Evolutionary conservation across 2,888 invertebrate genomes (phyloP).

Genomic region (Orthosia incerta): DNA sequence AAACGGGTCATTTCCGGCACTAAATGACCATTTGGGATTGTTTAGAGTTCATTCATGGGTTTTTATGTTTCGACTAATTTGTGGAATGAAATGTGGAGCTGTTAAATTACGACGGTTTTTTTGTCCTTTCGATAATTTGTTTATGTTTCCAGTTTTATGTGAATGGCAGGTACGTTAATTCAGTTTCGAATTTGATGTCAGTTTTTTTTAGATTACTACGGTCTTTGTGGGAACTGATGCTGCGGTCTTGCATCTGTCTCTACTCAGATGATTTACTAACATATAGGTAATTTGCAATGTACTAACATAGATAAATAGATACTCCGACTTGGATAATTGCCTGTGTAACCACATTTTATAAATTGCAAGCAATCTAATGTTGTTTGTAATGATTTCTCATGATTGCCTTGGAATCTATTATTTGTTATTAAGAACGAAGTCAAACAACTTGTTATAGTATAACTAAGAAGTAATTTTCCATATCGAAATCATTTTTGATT

Average conservation of each 20-base stretch:
- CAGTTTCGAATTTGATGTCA: constrained; percentile 37
- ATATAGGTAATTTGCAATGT: constrained; percentile 50
- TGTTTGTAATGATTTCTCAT: constrained; percentile 78
- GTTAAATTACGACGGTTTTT: constrained; percentile 48
- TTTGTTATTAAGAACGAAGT: constrained; percentile 77
- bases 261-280: constrained; percentile 49
- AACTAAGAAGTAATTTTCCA: constrained; percentile 71
- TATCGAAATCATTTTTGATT: constrained; percentile 70
- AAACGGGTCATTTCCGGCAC: constrained; percentile 86
- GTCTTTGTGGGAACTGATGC: constrained; percentile 41
- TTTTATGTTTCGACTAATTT: constrained; percentile 66
- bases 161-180: constrained; percentile 55
- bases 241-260: constrained; percentile 40
- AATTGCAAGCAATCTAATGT: constrained; percentile 77
- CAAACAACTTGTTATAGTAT: constrained; percentile 67
- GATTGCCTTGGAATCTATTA: constrained; percentile 78
- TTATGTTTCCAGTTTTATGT: constrained; percentile 57
- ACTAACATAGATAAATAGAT: constrained; percentile 52
- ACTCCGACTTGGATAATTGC: constrained; percentile 68
- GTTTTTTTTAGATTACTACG: constrained; percentile 45
- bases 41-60: constrained; percentile 72
- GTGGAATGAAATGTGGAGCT: constrained; percentile 60
- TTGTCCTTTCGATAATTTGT: constrained; percentile 58
- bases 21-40: constrained; percentile 81
- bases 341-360: constrained; percentile 72